Percentiles rank a stretch among this genome's conserved stretches.
Evolutionary conservation across 1,140 invertebrate species (phyloP).

Genomic region (Neuroterus valhalla): DNA sequence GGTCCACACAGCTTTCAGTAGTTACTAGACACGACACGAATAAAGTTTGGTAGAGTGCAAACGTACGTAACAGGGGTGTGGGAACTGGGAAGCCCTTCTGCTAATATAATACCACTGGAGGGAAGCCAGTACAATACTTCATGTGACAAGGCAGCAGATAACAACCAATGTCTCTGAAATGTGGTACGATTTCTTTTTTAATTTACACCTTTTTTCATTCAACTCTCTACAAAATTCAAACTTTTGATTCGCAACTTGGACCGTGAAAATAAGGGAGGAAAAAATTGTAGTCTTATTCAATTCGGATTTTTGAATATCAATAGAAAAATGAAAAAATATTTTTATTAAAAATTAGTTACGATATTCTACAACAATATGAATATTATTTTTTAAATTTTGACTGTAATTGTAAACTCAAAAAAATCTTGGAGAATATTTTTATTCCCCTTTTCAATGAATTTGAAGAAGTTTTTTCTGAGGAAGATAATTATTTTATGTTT

Average conservation of each 20-base stretch:
- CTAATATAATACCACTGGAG: slow-evolving; percentile 54
- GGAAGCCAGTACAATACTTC: slow-evolving; percentile 69
- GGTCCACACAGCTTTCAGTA: slow-evolving; percentile 68
- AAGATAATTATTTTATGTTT: slow-evolving; percentile 20
- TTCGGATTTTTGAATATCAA: too few species aligned
- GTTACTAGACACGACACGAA: slow-evolving; percentile 44
- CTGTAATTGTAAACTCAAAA: too few species aligned
- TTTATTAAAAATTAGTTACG: too few species aligned
- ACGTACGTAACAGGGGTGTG: slow-evolving; percentile 54
- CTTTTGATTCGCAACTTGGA: neutral
- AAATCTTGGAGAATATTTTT: neutral
- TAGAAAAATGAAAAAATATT: neutral
- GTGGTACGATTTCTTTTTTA: slow-evolving; percentile 49
- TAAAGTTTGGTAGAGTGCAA: slow-evolving; percentile 48
- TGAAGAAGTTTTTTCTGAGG: too few species aligned
- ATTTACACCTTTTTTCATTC: slow-evolving; percentile 2
- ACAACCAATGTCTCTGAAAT: slow-evolving; percentile 58
- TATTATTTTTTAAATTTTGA: too few species aligned
- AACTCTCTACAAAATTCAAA: neutral
- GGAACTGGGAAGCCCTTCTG: slow-evolving; percentile 59
- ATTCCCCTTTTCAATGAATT: neutral
- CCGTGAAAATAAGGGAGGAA: too few species aligned
- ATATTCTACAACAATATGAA: too few species aligned
- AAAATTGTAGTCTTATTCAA: too few species aligned
- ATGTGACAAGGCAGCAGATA: slow-evolving; percentile 60